Evolutionary conservation across 2,113 vertebrate species (phyloP).

Genomic region (Heterotilapia buettikoferi): DNA sequence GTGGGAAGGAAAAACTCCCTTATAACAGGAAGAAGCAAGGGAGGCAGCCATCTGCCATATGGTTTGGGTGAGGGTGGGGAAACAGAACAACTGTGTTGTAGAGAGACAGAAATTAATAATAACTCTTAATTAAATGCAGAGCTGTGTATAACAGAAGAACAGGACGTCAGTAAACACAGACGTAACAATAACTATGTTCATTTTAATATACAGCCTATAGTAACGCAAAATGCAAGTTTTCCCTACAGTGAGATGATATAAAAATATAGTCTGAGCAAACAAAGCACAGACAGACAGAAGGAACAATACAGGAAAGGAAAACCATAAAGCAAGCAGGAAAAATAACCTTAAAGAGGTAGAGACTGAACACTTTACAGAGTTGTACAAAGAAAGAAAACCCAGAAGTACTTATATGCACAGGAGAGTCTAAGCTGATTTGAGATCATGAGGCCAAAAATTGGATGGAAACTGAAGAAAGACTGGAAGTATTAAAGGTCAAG

Average conservation of each 20-base stretch:
- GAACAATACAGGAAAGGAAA: neutral
- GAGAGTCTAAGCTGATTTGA: neutral
- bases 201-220: neutral
- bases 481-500: neutral
- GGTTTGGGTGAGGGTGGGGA: neutral
- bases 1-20: neutral
- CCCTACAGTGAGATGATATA: neutral
- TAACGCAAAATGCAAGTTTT: rapidly evolving
- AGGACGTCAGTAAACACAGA: neutral
- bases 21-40: neutral
- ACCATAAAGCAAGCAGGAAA: neutral
- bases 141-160: neutral
- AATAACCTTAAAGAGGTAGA: neutral
- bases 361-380: neutral
- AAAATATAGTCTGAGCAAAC: neutral
- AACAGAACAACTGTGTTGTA: neutral
- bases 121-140: neutral
- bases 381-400: neutral
- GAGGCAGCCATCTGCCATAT: neutral
- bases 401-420: neutral
- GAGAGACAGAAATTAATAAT: neutral
- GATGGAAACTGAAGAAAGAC: neutral
- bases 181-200: neutral
- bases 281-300: neutral
- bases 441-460: neutral